A percentile compares a stretch with the other conserved stretches of the same genome.
Evolutionary conservation across 2,113 vertebrate species (phyloP).

Genomic region (Apus apus): DNA sequence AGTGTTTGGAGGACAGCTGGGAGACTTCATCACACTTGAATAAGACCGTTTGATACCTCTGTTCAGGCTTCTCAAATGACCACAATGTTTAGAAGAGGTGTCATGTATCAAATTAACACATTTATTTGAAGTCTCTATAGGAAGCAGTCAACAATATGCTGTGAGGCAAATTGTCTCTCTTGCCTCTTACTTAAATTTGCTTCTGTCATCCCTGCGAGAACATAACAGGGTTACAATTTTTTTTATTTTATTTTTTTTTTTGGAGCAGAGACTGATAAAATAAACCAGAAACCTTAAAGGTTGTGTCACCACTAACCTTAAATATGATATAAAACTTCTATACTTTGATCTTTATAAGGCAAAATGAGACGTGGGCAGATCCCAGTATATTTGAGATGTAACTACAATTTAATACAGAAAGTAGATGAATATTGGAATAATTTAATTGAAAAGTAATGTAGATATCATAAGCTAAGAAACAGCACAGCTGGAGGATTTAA

Average conservation of each 20-base stretch:
- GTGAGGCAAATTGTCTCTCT: neutral
- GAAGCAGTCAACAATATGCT: neutral
- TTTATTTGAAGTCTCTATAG: neutral
- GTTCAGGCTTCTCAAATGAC: neutral
- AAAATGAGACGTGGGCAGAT: conserved; percentile 9
- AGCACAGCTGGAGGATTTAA: conserved; percentile 67
- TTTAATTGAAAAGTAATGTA: conserved; percentile 71
- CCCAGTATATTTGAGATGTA: conserved; percentile 23
- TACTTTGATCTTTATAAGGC: neutral
- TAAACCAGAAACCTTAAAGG: conserved; percentile 24
- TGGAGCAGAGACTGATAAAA: neutral
- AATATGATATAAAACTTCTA: conserved; percentile 13
- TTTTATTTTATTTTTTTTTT: neutral
- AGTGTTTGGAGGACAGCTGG: neutral
- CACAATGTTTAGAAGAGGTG: neutral
- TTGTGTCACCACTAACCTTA: neutral
- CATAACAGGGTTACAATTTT: neutral
- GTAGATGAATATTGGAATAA: conserved; percentile 68
- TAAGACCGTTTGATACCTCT: neutral
- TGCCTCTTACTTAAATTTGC: neutral
- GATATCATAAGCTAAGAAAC: conserved; percentile 62
- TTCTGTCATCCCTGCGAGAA: neutral
- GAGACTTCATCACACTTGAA: neutral
- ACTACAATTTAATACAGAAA: conserved; percentile 64
- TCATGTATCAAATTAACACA: neutral